These are phyloP conservation scores for Laothoe populi DNA, from an alignment of 2,888 invertebrate species.

Conservation along the genomic window DNA sequence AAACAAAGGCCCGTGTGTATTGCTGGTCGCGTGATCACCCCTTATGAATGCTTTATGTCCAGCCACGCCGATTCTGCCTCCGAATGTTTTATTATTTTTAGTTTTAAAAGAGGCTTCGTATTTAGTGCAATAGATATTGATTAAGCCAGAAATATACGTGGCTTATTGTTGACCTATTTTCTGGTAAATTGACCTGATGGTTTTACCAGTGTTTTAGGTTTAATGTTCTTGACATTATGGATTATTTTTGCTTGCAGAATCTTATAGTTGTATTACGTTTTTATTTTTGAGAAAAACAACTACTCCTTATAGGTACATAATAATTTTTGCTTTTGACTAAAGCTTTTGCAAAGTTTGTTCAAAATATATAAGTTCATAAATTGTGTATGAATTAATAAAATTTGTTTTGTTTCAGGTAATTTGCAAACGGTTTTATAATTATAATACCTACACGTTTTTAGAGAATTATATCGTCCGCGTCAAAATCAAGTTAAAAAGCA, in stretches of 20 bases:
- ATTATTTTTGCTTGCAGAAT: too few species aligned
- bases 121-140: slow-evolving; percentile 65
- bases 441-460: not conserved
- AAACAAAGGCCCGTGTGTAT: slow-evolving; percentile 35
- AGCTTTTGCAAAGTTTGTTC: too few species aligned
- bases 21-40: slow-evolving; percentile 57
- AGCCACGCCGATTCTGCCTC: slow-evolving; percentile 45
- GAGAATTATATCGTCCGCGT: not conserved
- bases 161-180: slow-evolving; percentile 50
- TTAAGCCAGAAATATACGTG: slow-evolving; percentile 14
- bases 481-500: not conserved
- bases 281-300: too few species aligned
- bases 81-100: slow-evolving; percentile 78
- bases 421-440: too few species aligned
- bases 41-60: slow-evolving; percentile 70
- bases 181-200: too few species aligned
- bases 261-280: too few species aligned
- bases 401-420: not conserved
- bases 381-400: not conserved
- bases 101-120: slow-evolving; percentile 31
- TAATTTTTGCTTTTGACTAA: too few species aligned
- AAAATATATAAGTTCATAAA: too few species aligned
- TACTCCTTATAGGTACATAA: too few species aligned
- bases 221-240: too few species aligned
- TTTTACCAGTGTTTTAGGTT: too few species aligned